Base-by-base conservation (phyloP, 92 coral and sea anemone genomes). In the Palythoa grandiflora region DNA sequence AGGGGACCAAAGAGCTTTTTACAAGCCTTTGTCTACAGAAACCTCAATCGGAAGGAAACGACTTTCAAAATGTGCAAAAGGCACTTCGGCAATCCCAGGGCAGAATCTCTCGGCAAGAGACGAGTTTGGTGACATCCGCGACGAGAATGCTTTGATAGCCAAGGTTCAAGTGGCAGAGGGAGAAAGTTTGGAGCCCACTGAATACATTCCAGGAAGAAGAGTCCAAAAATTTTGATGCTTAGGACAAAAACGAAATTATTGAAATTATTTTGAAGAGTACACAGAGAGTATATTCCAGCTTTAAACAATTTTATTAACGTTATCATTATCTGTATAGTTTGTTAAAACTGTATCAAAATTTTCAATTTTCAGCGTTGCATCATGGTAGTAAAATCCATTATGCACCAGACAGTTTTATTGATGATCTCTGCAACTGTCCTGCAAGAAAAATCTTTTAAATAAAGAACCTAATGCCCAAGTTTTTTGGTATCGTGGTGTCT, bases 131-230 rank as follows among this genome's bases (percentile, higher is more conserved):
- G 1, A 90, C 44, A 21, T 68, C 53, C 20, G 44, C 10, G 94
- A 91, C 44, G 88, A 91, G 21, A 91, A 91, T 85, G 94, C 94
- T 3, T 13, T 91, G 9, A 74, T 91, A 1, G 84, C 86, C 7
- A 88, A 3, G 15, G 68, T 60, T 10, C 1, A 84, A 73, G 83
- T 60, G 0, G 20, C 11, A n/a, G 1, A 77, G 1, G 65, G 50
- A 3, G 79, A 15, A 0, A 37, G 85, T 11, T 28, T 28, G 28
- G 28, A 28, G 28, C 28, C 28, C 28, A 28, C 28, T 28, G 28
- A 85, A 87, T 1, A 89, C 70, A 87, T 92, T 8, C 92, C 94
- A 28, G 94, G 71, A 0, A 77, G 38, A 3, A 92, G 86, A 36
- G 55, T 92, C 1, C 37, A 52, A 13, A 92, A 92, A 59, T 36